Conservation (phyloP, 2,888 invertebrate species). For the Patella pellucida region DNA sequence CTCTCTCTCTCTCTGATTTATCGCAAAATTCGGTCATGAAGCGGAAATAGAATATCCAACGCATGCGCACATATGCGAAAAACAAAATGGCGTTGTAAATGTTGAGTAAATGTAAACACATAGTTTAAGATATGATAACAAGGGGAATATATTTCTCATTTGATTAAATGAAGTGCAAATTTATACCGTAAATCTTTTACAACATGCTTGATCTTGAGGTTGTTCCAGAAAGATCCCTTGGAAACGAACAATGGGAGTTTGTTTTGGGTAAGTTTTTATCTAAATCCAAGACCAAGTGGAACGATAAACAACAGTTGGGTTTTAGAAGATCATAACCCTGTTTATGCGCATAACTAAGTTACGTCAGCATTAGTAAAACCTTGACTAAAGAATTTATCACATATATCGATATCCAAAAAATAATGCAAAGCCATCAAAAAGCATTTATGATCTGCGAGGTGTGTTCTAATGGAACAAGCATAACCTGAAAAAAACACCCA, state of each 20-base stretch:
- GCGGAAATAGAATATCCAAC: background rate
- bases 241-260: constrained; percentile 98
- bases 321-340: constrained; percentile 11
- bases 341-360: constrained; percentile 37
- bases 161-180: constrained; percentile 19
- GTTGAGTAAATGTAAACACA: constrained; percentile 27
- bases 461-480: no score
- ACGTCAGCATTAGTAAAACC: constrained; percentile 23
- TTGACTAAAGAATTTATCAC: no score
- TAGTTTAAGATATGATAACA: constrained; percentile 25
- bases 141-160: constrained; percentile 16
- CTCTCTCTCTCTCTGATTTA: no score
- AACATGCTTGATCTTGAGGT: constrained; percentile 96
- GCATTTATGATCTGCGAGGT: no score
- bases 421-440: no score
- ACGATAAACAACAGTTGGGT: background rate
- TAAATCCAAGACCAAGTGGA: background rate
- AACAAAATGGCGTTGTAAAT: constrained; percentile 57
- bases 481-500: no score
- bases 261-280: constrained; percentile 82
- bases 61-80: constrained; percentile 34
- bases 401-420: no score
- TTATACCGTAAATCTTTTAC: constrained; percentile 23
- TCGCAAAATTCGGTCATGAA: background rate
- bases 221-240: constrained; percentile 86